Percentiles rank a stretch among this genome's conserved stretches.
Evolutionary conservation across 2,797 vertebrate species (phyloP).

Genomic region (Phrynocephalus forsythii): DNA sequence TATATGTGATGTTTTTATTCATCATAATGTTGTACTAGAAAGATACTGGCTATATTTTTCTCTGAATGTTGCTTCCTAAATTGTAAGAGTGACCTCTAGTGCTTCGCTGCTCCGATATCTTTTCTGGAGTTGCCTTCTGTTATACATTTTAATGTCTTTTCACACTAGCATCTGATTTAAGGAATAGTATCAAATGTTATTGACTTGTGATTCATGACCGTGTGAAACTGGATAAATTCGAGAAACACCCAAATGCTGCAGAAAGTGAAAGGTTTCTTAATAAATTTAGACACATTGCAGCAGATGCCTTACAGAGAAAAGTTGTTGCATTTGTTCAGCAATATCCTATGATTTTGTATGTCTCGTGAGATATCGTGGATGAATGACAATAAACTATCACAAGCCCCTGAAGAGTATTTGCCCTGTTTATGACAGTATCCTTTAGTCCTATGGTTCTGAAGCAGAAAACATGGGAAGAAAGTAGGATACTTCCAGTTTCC

Average conservation of each 20-base stretch:
- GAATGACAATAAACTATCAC: conserved; percentile 63
- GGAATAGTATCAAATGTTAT: conserved; percentile 59
- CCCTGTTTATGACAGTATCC: conserved; percentile 31
- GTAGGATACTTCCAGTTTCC: conserved; percentile 36
- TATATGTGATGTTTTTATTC: conserved; percentile 47
- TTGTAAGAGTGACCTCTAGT: conserved; percentile 85
- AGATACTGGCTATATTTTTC: conserved; percentile 45
- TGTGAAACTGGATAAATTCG: conserved; percentile 62
- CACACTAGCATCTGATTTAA: conserved; percentile 57
- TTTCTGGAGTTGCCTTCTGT: conserved; percentile 47
- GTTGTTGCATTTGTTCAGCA: conserved; percentile 63
- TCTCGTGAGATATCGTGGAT: conserved; percentile 65
- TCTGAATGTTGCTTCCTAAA: conserved; percentile 59
- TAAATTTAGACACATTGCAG: conserved; percentile 50
- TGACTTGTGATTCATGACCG: conserved; percentile 55
- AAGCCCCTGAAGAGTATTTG: not conserved
- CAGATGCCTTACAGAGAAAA: conserved; percentile 54
- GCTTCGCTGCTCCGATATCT: conserved; percentile 65
- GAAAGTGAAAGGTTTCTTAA: conserved; percentile 38
- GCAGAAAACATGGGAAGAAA: conserved; percentile 31
- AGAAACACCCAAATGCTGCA: conserved; percentile 58
- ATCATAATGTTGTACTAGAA: conserved; percentile 39
- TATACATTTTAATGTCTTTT: conserved; percentile 50
- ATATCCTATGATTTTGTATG: conserved; percentile 51
- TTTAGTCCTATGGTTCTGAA: conserved; percentile 50